These are phyloP conservation scores for Aphaenogaster rudis DNA, from an alignment of 1,140 invertebrate species.

Conservation along the genomic window DNA sequence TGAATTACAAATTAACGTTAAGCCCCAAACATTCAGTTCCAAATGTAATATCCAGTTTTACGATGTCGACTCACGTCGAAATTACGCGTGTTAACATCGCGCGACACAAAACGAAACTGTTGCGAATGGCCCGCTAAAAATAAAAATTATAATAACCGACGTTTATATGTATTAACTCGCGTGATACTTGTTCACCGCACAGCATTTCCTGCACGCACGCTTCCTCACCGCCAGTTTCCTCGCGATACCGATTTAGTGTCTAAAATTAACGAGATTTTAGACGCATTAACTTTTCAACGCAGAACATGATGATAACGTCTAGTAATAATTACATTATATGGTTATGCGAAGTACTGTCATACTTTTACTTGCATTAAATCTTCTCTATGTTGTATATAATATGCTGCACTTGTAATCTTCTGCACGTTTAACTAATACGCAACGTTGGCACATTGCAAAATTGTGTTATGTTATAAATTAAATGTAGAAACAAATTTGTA, in stretches of 20 bases:
- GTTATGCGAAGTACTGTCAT: neutral
- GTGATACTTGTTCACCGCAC: neutral
- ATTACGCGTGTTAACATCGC: neutral
- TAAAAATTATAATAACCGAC: neutral
- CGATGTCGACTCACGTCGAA: neutral
- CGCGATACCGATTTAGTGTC: neutral
- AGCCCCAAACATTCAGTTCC: neutral
- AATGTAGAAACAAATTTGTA: neutral
- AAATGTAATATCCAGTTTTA: neutral
- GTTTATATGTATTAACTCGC: neutral
- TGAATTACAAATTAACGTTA: neutral
- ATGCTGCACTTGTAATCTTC: neutral
- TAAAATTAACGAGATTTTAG: neutral
- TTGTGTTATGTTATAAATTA: neutral
- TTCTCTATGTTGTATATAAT: neutral
- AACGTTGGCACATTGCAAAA: neutral
- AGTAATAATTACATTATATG: neutral
- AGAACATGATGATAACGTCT: neutral
- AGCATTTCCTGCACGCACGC: neutral
- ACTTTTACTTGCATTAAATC: neutral
- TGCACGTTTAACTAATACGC: too few species aligned
- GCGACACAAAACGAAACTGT: conserved; percentile 22
- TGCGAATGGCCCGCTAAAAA: neutral
- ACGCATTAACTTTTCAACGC: neutral
- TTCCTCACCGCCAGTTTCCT: conserved; percentile 31